Evolutionary conservation across 2,888 invertebrate species (phyloP), one percentile per base, ranked within the genome.

Genomic region (Diogma glabrata): DNA sequence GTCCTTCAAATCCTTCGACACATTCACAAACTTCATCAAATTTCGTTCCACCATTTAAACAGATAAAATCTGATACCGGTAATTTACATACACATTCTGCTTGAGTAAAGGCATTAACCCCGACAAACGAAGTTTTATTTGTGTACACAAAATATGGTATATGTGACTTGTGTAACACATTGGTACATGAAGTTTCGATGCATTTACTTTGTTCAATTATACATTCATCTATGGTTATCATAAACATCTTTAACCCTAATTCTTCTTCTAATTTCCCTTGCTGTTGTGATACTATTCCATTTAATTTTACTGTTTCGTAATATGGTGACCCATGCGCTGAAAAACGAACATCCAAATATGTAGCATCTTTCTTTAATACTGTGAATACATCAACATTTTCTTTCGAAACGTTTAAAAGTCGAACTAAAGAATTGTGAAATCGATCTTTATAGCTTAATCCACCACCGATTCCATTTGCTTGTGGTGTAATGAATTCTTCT

Each of bases 241-340:
- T 85, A 55, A 84, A 74, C 58, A 95, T 84, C 61, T 81, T 77
- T 0, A 87, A 75, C 23, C 79, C 79, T 9, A 93, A 73, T 33
- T 81, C 78, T 38, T 75, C 71, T 70, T 89, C 87, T 54, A 90
- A 65, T 73, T 81, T 76, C 38, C 78, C 76, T 57, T 86, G 80
- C 61, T 85, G 76, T 52, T 78, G 77, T 7, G 81, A 78, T n/a
- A 88, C 77, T 63, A 89, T 81, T 6, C 89, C 88, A 61, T 97
- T 90, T 8, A 96, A 73, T 63, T 84, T 87, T 66, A 90, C 90
- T 0, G 93, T 78, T 0, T 84, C 80, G 65, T 92, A 93, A 67
- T 93, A 94, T 0, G 95, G 94, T 0, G 94, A 94, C 0, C 92
- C 92, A 63, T 94, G 94, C 0, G 90, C 95, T 0, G 94, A 87